Conservation (phyloP, 2,797 vertebrate genomes). For the Ptychobarbus kaznakovi region DNA sequence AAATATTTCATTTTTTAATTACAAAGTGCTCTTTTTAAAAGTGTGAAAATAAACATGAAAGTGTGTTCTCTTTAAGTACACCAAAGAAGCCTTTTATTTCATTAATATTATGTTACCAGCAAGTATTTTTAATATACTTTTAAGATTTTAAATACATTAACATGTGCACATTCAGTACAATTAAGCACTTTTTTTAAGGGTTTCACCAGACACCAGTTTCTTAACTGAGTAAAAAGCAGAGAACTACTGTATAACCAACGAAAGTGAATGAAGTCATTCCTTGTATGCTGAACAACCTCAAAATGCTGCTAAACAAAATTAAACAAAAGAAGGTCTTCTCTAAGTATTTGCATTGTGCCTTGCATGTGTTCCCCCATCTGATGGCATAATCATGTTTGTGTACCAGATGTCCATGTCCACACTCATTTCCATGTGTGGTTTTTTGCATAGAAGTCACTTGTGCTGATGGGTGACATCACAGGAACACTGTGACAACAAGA, state of each 20-base stretch:
- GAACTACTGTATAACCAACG: not conserved
- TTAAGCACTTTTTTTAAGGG: not conserved
- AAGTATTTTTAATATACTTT: not conserved
- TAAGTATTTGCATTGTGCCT: slow-evolving; percentile 53
- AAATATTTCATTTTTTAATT: no score
- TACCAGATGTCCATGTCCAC: slow-evolving; percentile 57
- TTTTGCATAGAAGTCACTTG: slow-evolving; percentile 74
- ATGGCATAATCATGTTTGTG: slow-evolving; percentile 75
- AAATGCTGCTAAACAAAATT: slow-evolving; percentile 20
- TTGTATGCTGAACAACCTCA: not conserved
- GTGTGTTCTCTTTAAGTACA: not conserved
- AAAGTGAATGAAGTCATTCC: not conserved
- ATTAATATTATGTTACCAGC: not conserved
- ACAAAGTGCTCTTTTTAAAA: not conserved
- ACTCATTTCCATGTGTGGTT: slow-evolving; percentile 69
- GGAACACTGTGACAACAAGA: slow-evolving; percentile 3
- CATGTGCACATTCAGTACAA: not conserved
- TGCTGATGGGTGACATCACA: slow-evolving; percentile 52
- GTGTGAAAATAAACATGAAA: not conserved
- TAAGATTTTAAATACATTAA: not conserved
- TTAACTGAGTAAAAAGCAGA: not conserved
- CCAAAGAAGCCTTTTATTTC: not conserved
- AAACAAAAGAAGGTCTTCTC: slow-evolving; percentile 40
- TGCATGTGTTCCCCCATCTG: slow-evolving; percentile 59
- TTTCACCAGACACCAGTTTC: not conserved